Percentiles rank a stretch among this genome's conserved stretches.
Conservation (phyloP, 64 coral and sea anemone species). For the Porites australiensis region DNA sequence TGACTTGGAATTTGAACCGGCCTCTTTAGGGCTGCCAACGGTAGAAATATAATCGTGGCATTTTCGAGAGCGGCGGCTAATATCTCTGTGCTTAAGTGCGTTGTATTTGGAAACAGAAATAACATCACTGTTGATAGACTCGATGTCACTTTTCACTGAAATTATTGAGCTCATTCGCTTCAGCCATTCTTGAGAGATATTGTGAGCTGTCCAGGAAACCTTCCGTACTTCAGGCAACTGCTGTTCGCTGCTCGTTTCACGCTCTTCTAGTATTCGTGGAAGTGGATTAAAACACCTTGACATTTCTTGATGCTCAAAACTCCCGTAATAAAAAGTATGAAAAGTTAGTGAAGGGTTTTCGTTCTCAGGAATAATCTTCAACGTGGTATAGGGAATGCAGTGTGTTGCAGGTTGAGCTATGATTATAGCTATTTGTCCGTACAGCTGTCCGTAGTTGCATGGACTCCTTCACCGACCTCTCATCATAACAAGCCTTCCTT, state of each 20-base stretch:
- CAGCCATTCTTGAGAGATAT: slow-evolving; percentile 14
- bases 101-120: too few species aligned
- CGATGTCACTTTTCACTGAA: not conserved
- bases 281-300: slow-evolving; percentile 14
- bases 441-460: too few species aligned
- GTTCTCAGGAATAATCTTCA: too few species aligned
- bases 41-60: not conserved
- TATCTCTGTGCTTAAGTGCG: not conserved
- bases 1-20: not conserved
- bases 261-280: not conserved
- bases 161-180: slow-evolving; percentile 3
- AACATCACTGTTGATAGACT: not conserved
- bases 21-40: not conserved
- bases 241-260: not conserved
- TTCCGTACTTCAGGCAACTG: not conserved
- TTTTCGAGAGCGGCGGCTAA: too few species aligned
- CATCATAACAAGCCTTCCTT: too few species aligned
- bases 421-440: too few species aligned
- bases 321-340: too few species aligned
- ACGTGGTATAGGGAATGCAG: too few species aligned
- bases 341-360: too few species aligned
- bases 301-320: not conserved
- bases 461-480: too few species aligned
- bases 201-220: not conserved
- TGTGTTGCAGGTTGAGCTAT: too few species aligned